Evolutionary conservation across 1,140 invertebrate species (phyloP), one percentile per base, ranked within the genome.

Genomic region (Nymphalis io): DNA sequence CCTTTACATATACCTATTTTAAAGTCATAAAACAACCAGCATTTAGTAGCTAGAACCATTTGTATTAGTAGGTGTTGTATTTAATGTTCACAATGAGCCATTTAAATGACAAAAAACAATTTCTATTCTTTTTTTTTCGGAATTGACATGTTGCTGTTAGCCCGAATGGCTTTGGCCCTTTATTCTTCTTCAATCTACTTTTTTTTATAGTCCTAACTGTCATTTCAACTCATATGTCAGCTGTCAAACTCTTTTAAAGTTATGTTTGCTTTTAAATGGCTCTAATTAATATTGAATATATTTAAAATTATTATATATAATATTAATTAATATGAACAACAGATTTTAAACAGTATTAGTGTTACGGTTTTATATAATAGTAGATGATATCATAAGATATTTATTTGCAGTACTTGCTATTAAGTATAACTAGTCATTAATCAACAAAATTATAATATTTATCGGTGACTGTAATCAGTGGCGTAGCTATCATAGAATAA

Each of bases 371-470:
- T 53, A 20, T 63, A 63, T 21, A 27, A 27, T 63, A 63, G 23
- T 53, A 60, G 20, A 60, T 27, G 48, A n/a, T 20, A 51, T 63
- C 38, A 42, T 48, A 51, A 39, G 15, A 38, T 51, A 51, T 63
- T 33, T 63, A 39, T 63, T 63, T 51, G 60, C 60, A 33, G 48
- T 51, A 63, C n/a, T 63, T 44, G 46, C 48, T 51, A 21, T 51
- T 51, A 53, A 71, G 55, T 46, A 60, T 44, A 62, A 18, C 44
- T 63, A 38, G 65, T 67, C 46, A 64, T 69, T 59, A 38, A 62
- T 58, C 46, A 67, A 21, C 27, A 58, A 21, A 57, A 18, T 53
- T 57, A 44, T 57, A 44, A 21, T 39, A 55, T 33, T 27, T 38
- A 51, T 21, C 16, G 12, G 46, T 15, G 44, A 46, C 44, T 16